phyloP scores from a whole-genome alignment of 2,113 vertebrate genomes.

The Orthonyx spaldingii region DNA sequence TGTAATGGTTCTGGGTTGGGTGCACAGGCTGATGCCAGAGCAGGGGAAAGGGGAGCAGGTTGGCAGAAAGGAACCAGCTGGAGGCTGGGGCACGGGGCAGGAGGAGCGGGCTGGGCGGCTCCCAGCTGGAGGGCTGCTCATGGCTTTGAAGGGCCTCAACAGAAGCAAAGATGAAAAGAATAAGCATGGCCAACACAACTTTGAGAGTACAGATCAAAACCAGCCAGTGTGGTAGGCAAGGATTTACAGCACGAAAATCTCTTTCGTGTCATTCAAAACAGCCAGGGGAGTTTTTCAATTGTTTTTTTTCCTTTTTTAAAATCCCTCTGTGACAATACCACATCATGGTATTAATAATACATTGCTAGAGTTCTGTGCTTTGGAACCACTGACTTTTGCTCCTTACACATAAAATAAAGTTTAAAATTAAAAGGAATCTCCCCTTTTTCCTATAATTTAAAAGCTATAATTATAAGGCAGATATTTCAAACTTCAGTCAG shows the following conservation, averaged over 20 bases:
- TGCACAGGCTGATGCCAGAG: neutral
- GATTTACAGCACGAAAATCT: neutral
- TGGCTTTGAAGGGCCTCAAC: neutral
- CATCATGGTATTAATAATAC: neutral
- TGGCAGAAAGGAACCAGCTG: neutral
- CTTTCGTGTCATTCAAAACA: neutral
- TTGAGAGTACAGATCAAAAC: neutral
- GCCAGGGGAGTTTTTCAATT: neutral
- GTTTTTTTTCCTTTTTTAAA: neutral
- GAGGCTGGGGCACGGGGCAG: neutral
- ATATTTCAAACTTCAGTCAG: neutral
- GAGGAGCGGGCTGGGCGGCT: accelerated
- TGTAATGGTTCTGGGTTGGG: neutral
- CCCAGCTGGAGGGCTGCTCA: neutral
- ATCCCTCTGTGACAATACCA: neutral
- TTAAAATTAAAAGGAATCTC: neutral
- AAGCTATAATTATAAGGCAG: neutral
- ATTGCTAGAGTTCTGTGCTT: neutral
- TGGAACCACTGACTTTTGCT: neutral
- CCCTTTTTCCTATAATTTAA: neutral
- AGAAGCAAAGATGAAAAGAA: neutral
- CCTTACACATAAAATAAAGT: neutral
- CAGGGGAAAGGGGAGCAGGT: neutral
- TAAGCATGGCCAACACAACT: neutral
- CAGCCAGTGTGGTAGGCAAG: neutral